Base-by-base conservation (phyloP, 1,140 invertebrate genomes). In the Heterodera carotae region DNA sequence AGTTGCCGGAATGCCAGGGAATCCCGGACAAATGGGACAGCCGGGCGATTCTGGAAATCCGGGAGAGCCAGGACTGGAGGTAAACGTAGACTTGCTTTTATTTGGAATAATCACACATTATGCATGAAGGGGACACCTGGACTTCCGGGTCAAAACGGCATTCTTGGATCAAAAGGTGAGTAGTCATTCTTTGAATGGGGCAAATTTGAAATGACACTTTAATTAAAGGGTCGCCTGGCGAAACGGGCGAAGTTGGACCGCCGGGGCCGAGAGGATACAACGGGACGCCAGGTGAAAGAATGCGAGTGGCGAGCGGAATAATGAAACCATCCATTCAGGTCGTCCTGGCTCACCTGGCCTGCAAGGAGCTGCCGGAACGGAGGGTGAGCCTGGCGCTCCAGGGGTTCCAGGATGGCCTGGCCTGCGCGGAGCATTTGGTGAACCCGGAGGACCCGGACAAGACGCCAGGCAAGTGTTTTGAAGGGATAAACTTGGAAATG, bases 221-320 rank as follows among this genome's bases (percentile, higher is more conserved):
- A 70, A 18, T 18, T 15, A 43, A 33, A 25, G 69, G 69, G 31
- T 56, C 36, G 29, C 10, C 69, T 6, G 69, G 69, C 0, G 59
- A 36, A 48, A 48, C 29, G 7, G 69, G 69, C 34, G 69, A 70
- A 33, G 31, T 22, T 70, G 69, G 69, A 7, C 48, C 59, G 69
- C 69, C 33, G 2, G 69, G 69, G 22, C 69, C 69, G 22, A 70
- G 59, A 36, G 69, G 69, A 31, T 70, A 70, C 59, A 70, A 59
- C 22, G 69, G 69, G 6, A 31, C 69, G 31, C 69, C 69, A 70
- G 69, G 69, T 70, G n/a, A 70, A 43, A 12, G 0, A 29, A 53
- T 6, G 1, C 15, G 29, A 4, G 5, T 22, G 33, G 59, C n/a
- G 33, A 70, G n/a, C 48, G 27, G 31, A 5, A 70, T 5, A 25